Evolutionary conservation across 2,888 invertebrate species (phyloP), one percentile per base, ranked within the genome.

Genomic region (Plemyria rubiginata): DNA sequence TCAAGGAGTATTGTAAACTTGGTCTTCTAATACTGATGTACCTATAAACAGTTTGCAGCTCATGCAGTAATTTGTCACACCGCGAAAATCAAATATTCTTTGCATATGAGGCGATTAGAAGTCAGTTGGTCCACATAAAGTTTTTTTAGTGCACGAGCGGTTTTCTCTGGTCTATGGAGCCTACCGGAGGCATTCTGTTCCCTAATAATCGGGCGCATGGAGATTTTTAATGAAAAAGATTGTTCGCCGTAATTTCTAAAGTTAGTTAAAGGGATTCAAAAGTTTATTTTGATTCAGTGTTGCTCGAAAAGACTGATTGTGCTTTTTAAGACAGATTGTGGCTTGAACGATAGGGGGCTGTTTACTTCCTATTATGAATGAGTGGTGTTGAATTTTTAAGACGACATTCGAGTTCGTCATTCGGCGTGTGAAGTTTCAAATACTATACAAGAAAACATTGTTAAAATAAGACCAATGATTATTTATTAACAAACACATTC

Each of bases 191-290:
- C 89, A 87, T 87, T 92, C 90, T 87, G 85, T 88, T 87, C 86
- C 85, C 87, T 89, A 89, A 91, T 91, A 90, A 92, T 91, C 87
- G 86, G 84, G 85, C 82, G 86, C 88, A 88, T 88, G 87, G 85
- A 89, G 87, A 89, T 90, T 90, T 92, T 91, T 92, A 91, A 91
- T 92, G 91, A 91, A 92, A 91, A 91, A 91, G 87, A 90, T 90
- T 90, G 90, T 90, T 88, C 86, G 83, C 82, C 88, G 86, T 91
- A 90, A 91, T 92, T 91, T 88, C 86, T 85, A 88, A 91, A 91
- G 88, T 92, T 92, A 83, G 83, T 86, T 86, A 90, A 91, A 88
- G 89, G 91, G 90, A 87, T 88, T 84, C 81, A 79, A 77, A 90
- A 90, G 86, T 90, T 91, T 88, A 88, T 88, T 91, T 89, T 91